Evolutionary conservation across 1,140 invertebrate species (phyloP), one percentile per base, ranked within the genome.

Genomic region (Drosophila paulistorum): DNA sequence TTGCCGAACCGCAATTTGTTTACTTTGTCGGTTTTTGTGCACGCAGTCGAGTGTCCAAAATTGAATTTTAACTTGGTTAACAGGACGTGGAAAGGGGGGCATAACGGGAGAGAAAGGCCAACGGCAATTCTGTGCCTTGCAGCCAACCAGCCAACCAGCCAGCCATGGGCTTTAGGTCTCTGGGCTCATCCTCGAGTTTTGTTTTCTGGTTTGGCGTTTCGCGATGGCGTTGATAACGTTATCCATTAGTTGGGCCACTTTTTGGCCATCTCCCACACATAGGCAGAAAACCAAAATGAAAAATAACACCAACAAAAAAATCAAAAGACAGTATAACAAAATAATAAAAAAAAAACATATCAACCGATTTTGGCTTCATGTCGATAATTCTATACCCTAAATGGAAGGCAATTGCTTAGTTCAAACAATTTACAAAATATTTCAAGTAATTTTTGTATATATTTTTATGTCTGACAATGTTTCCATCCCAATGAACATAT

Each of bases 41-140:
- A 82, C 79, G 75, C 80, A 77, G 75, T 71, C 80, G 75, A 83
- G 80, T 83, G 80, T 82, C 73, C 71, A 83, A 82, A 82, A 82
- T 82, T 82, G 79, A 82, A 82, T 82, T 82, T 82, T 82, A 82
- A 82, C 80, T 82, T 83, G 80, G 80, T 79, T 82, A 83, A 82
- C 79, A 72, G 74, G 57, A 42, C 17, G 23, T 30, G 60, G 17
- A 6, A 48, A 1, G 14, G 74, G 20, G 9, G 14, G 14, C 1
- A 17, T 48, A 3, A 20, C 14, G 14, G 45, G 7, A 7, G 42
- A 14, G n/a, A n/a, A 14, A 14, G 4, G n/a, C 6, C 6, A n/a
- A 14, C 42, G n/a, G n/a, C 42, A 45, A 7, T 45, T 45, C 7
- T 45, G n/a, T 48, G 45, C 45, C 45, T 48, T 20, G 7, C 45